Evolutionary conservation across 2,113 vertebrate species (phyloP).

Genomic region (Dasyornis broadbenti): DNA sequence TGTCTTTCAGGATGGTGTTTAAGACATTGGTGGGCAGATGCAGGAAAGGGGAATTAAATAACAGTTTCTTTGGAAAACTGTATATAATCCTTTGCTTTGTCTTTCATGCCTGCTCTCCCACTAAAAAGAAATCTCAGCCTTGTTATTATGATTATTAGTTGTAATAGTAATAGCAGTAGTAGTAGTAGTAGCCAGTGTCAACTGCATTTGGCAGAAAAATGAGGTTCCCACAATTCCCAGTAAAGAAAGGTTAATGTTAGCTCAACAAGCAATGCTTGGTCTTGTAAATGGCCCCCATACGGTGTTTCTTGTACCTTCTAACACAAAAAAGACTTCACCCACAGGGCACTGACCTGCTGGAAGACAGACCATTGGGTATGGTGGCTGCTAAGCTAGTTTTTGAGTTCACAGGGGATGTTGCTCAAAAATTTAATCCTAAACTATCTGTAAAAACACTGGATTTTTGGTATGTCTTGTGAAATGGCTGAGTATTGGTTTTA

Average conservation of each 20-base stretch:
- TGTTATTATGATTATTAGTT: neutral
- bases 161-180: neutral
- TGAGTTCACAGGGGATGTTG: neutral
- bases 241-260: neutral
- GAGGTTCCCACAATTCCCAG: neutral
- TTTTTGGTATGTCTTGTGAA: neutral
- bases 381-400: neutral
- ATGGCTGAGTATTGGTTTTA: neutral
- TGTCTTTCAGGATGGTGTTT: neutral
- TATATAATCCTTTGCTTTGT: neutral
- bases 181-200: neutral
- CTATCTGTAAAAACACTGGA: neutral
- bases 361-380: neutral
- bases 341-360: neutral
- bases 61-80: neutral
- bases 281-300: neutral
- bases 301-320: neutral
- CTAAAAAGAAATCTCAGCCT: neutral
- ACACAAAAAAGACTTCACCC: neutral
- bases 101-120: neutral
- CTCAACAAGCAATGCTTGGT: neutral
- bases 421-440: neutral
- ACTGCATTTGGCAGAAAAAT: neutral
- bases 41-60: neutral
- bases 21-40: neutral